A percentile compares a stretch with the other conserved stretches of the same genome.
Conservation (phyloP, 2,113 vertebrate species). For the Ophthalmolycus amberensis region DNA sequence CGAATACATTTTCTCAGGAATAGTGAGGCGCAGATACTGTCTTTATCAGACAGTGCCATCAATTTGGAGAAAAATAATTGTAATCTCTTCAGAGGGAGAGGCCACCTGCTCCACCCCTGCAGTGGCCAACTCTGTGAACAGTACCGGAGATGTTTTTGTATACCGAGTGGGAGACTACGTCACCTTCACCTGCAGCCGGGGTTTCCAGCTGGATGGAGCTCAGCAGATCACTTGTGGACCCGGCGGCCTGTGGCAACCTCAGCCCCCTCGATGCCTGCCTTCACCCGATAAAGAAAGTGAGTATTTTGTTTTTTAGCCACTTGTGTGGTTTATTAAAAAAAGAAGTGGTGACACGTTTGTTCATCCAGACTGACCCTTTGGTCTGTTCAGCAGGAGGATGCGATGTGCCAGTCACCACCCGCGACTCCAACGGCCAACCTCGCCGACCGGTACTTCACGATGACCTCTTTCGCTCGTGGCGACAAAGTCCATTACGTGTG, state of each 20-base stretch:
- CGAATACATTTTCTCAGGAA: background rate
- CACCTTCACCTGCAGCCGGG: conserved; percentile 57
- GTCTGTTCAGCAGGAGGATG: conserved; percentile 44
- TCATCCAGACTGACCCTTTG: background rate
- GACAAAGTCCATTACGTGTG: conserved; percentile 56
- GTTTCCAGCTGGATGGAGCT: conserved; percentile 64
- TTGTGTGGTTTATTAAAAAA: background rate
- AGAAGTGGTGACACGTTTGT: background rate
- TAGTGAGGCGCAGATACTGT: background rate
- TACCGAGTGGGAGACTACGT: conserved; percentile 37
- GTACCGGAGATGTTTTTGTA: background rate
- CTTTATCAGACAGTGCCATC: background rate
- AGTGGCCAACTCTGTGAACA: conserved; percentile 55
- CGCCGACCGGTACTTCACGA: conserved; percentile 14
- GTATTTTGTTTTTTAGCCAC: background rate
- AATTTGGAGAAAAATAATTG: background rate
- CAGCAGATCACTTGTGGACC: conserved; percentile 58
- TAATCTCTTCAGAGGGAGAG: conserved; percentile 35
- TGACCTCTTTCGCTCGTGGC: conserved; percentile 36
- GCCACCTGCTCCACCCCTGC: conserved; percentile 55
- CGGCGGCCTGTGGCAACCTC: conserved; percentile 63
- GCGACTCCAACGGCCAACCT: conserved; percentile 39
- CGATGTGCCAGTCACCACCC: background rate
- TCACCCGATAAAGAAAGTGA: background rate
- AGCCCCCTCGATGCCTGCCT: conserved; percentile 57